These are phyloP conservation scores for Andrena praecox DNA, from an alignment of 2,888 invertebrate genomes.

Conservation along the genomic window DNA sequence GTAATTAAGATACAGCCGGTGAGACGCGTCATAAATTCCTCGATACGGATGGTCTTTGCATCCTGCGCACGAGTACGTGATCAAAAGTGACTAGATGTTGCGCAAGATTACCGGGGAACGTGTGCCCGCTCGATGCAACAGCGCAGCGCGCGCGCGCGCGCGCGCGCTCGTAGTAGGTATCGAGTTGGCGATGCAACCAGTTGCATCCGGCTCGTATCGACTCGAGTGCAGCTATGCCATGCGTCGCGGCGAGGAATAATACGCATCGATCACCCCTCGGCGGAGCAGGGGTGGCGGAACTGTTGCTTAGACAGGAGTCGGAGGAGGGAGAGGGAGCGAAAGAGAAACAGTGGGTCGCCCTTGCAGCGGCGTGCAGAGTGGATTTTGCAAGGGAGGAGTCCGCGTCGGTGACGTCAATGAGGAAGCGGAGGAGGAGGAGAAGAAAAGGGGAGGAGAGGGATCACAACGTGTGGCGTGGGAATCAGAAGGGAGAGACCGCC, in stretches of 20 bases:
- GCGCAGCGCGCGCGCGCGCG: neutral
- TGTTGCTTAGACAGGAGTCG: conserved; percentile 8
- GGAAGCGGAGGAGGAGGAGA: conserved; percentile 66
- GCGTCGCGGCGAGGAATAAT: conserved; percentile 46
- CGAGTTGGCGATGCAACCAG: conserved; percentile 54
- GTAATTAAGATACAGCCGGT: conserved; percentile 43
- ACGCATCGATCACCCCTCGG: conserved; percentile 40
- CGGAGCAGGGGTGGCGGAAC: conserved; percentile 52
- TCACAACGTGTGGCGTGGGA: conserved; percentile 76
- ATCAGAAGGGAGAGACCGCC: conserved; percentile 73
- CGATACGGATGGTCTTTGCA: conserved; percentile 13
- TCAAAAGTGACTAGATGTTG: conserved; percentile 34
- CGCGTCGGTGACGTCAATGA: conserved; percentile 49
- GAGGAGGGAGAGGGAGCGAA: conserved; percentile 40
- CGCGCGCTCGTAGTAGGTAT: neutral
- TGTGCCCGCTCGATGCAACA: neutral
- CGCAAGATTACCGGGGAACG: conserved; percentile 23
- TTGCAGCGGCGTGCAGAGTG: conserved; percentile 47
- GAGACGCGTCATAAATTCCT: conserved; percentile 32
- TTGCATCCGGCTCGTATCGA: conserved; percentile 53
- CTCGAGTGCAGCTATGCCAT: conserved; percentile 35
- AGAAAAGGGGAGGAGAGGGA: conserved; percentile 63
- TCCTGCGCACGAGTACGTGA: conserved; percentile 21
- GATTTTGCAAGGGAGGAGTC: conserved; percentile 69
- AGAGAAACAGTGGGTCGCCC: conserved; percentile 45